These are phyloP conservation scores for Eristalinus sepulchralis DNA, from an alignment of 2,888 invertebrate species.

Conservation along the genomic window DNA sequence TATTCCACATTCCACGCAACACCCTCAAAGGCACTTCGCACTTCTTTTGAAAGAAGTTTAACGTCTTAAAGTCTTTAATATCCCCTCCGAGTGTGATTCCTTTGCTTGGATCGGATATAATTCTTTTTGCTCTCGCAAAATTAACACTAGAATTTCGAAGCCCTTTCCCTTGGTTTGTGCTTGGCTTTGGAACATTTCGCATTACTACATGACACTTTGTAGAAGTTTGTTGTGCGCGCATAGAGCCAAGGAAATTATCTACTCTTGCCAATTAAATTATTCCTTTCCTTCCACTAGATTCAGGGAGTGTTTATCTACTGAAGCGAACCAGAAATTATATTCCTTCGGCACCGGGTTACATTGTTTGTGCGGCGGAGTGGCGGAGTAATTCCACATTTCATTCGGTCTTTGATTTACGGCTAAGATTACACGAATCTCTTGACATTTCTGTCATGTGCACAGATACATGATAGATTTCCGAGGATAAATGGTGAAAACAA, in stretches of 20 bases:
- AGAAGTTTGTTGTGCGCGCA: not conserved
- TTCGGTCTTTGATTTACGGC: slow-evolving; percentile 21
- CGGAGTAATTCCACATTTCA: slow-evolving; percentile 16
- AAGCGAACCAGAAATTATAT: not conserved
- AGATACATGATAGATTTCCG: not conserved
- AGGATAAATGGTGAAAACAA: not conserved
- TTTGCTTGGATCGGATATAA: slow-evolving; percentile 43
- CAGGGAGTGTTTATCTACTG: not conserved
- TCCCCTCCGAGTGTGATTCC: slow-evolving; percentile 53
- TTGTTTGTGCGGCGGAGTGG: not conserved
- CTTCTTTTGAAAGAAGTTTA: slow-evolving; percentile 24
- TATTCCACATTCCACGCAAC: slow-evolving; percentile 32
- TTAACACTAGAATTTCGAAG: not conserved
- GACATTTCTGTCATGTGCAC: slow-evolving; percentile 1
- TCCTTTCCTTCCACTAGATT: not conserved
- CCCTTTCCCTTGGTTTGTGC: not conserved
- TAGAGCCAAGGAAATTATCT: not conserved
- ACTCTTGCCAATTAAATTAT: not conserved
- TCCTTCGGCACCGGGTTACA: not conserved
- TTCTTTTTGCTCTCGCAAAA: slow-evolving; percentile 9
- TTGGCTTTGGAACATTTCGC: not conserved
- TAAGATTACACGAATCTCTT: not conserved
- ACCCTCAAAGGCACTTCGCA: not conserved
- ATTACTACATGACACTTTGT: not conserved
- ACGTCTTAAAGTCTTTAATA: slow-evolving; percentile 46